Percentiles rank a stretch among this genome's conserved stretches.
phyloP scores from a whole-genome alignment of 2,888 invertebrate genomes.

The Mylabris sibirica region DNA sequence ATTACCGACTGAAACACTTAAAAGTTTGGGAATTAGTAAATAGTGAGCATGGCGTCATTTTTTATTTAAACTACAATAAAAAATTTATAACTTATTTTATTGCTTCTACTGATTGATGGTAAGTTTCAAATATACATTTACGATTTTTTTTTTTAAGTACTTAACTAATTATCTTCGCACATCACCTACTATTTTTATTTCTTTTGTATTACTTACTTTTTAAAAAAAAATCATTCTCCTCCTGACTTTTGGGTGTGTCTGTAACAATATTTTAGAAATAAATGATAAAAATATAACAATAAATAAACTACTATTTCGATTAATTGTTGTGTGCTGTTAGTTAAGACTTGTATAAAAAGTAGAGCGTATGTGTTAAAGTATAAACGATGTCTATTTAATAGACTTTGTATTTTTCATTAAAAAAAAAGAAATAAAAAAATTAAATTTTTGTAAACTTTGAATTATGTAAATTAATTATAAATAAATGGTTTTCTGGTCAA shows the following conservation, averaged over 20 bases:
- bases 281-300: conserved; percentile 7
- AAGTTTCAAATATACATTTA: background rate
- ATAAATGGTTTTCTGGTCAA: conserved; percentile 33
- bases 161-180: conserved; percentile 27
- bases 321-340: conserved; percentile 32
- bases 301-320: conserved; percentile 6
- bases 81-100: conserved; percentile 23
- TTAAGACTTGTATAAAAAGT: conserved; percentile 32
- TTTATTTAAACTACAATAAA: conserved; percentile 15
- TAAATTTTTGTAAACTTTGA: conserved; percentile 30
- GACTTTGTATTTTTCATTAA: conserved; percentile 32
- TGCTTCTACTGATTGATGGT: conserved; percentile 19
- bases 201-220: background rate
- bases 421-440: conserved; percentile 11
- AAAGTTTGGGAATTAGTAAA: conserved; percentile 32
- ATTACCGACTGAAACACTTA: conserved; percentile 34
- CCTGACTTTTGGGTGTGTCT: conserved; percentile 33
- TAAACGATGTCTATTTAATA: conserved; percentile 32
- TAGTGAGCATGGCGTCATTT: conserved; percentile 20
- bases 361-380: conserved; percentile 30
- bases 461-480: conserved; percentile 22
- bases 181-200: conserved; percentile 20
- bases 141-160: conserved; percentile 12
- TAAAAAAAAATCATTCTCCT: background rate
- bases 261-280: conserved; percentile 30